These are phyloP conservation scores for Graptemys geographica DNA, from an alignment of 2,797 vertebrate genomes.

Conservation along the genomic window DNA sequence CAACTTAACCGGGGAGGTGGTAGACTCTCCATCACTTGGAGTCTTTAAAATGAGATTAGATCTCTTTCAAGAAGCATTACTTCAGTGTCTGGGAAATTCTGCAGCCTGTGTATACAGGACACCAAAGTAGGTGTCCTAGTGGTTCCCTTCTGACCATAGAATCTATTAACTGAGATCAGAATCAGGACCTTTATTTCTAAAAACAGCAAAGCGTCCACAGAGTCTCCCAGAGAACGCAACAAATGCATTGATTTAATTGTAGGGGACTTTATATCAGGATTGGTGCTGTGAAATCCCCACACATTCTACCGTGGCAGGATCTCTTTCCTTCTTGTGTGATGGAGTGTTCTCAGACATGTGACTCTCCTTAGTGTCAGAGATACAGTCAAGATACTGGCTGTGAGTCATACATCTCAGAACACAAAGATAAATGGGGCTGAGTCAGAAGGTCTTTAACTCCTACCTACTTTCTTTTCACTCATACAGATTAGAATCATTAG, in stretches of 20 bases:
- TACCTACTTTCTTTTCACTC: not conserved
- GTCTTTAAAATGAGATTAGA: too few relatives aligned
- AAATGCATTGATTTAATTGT: not conserved
- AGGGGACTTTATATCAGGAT: not conserved
- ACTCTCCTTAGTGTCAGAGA: not conserved
- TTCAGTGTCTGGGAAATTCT: too few relatives aligned
- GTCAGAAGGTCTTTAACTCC: not conserved
- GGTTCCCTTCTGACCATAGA: too few relatives aligned
- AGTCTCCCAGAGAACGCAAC: not conserved
- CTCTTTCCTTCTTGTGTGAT: not conserved
- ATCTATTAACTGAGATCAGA: not conserved
- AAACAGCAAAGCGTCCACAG: not conserved
- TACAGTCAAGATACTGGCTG: not conserved
- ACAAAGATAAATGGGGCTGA: not conserved
- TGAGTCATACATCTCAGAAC: not conserved
- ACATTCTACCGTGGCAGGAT: not conserved
- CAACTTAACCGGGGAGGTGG: too few relatives aligned
- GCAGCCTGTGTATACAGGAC: too few relatives aligned
- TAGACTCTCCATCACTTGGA: too few relatives aligned
- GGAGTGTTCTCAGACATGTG: not conserved
- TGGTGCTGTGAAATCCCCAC: not conserved
- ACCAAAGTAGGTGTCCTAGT: too few relatives aligned
- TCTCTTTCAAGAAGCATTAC: too few relatives aligned
- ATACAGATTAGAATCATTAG: accelerated
- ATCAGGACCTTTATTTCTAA: not conserved